Base-by-base conservation (phyloP, 2,113 vertebrate genomes). In the Peromyscus leucopus region DNA sequence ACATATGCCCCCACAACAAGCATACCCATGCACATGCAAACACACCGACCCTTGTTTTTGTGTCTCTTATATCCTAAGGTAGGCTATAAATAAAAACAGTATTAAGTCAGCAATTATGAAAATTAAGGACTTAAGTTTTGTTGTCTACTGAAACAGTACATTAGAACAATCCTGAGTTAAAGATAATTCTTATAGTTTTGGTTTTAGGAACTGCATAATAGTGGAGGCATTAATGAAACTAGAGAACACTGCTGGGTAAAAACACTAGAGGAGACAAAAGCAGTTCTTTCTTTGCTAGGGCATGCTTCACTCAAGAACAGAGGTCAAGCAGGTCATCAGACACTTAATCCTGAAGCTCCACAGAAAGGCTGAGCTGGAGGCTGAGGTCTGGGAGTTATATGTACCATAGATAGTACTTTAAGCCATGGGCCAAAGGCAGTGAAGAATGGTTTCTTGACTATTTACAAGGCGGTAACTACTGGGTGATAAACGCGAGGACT, bases 91-190 rank as follows among this genome's bases (percentile, higher is more conserved):
- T 79, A 93, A 94, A 92, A 46, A 0, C 88, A 90, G 51, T 22
- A 84, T 9, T 26, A 61, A 92, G n/a, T 42, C 28, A 22, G 61
- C 19, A 87, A 89, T 39, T 92, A 90, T 46, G 36, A 89, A 95
- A 96, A 86, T 86, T 72, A 51, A 95, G 69, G 6, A 67, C 22
- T 91, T 89, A 48, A 80, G 46, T 88, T 95, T 65, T 96, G 55
- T 19, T 93, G 65, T 51, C 65, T 65, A 92, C 3, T 92, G 55
- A 87, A 98, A 93, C 1, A 55, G 19, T 75, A 83, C 31, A 7
- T 28, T 36, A 80, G 46, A 88, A 92, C 85, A 90, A 46, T 36
- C 5, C 65, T 80, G 39, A 94, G 24, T 82, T 61, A 76, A 76
- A 22, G 72, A 69, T 67, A 74, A 84, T 22, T 75, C 75, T 89